Base-by-base conservation (phyloP, 2,888 invertebrate species). In the Agonopterix alstromeriana region DNA sequence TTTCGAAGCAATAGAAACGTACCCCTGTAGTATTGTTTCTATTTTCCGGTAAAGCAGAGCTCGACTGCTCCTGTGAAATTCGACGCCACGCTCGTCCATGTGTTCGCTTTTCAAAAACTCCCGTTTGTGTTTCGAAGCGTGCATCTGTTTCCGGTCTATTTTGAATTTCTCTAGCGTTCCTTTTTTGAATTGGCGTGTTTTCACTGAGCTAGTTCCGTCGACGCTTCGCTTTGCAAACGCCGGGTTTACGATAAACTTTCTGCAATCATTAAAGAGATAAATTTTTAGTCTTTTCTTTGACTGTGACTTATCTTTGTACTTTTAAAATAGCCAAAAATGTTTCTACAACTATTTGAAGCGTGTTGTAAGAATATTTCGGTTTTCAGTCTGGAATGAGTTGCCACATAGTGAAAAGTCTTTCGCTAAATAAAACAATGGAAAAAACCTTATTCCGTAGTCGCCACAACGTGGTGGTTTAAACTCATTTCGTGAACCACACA, bases 21-120 rank as follows among this genome's bases (percentile, higher is more conserved):
- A 93, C 93, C 92, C 91, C 58, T 85, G 84, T 48, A 93, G 77
- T 75, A 93, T 84, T 58, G 87, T 84, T 75, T 93, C 92, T 54
- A 93, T 83, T 83, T 92, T 93, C 59, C 82, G 86, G 73, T 92
- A 94, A 47, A 93, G 83, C 54, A 90, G 88, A 48, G 90, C 82
- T 57, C 93, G 89, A 58, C 91, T 92, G 57, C 89, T 86, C 57
- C 93, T 90, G 74, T 93, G 93, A 70, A 92, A 90, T 61, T 90
- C 90, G 43, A 83, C 64, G 61, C 60, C 73, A 11, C 61, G 63
- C 45, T 55, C 58, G 49, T 66, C 72, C 70, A 76, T 73, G 58
- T 67, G 61, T 56, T 67, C 70, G 52, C 64, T 61, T 65, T 82
- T 77, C 69, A 85, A 70, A 75, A 83, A 81, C 60, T 73, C 73